A percentile compares a stretch with the other conserved stretches of the same genome.
These are phyloP conservation scores for Eumerus sabulonum DNA, from an alignment of 2,888 invertebrate species.

Conservation along the genomic window DNA sequence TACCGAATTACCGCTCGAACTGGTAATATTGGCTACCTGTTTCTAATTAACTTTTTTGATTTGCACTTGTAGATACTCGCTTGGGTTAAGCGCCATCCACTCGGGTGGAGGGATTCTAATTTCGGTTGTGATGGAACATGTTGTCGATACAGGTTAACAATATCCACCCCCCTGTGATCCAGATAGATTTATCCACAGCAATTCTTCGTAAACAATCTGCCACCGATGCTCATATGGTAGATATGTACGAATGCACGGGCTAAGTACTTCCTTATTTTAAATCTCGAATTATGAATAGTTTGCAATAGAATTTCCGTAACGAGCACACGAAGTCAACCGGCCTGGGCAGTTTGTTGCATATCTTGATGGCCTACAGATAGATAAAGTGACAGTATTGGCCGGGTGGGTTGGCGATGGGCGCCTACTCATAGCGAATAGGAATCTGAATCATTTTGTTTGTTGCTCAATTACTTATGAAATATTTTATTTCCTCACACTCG, in stretches of 20 bases:
- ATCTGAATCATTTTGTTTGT: conserved; percentile 11
- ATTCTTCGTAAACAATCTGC: conserved; percentile 27
- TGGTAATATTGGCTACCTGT: background rate
- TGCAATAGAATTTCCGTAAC: conserved; percentile 57
- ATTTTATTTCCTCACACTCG: conserved; percentile 19
- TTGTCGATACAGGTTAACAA: too few species aligned
- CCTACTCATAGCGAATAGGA: conserved; percentile 10
- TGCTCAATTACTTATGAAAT: conserved; percentile 11
- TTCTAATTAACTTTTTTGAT: background rate
- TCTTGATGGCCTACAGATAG: conserved; percentile 41
- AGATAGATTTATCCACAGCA: conserved; percentile 9
- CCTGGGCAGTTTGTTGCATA: conserved; percentile 29
- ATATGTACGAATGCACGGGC: conserved; percentile 7
- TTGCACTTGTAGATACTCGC: too few species aligned
- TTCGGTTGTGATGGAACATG: too few species aligned
- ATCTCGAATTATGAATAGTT: conserved; percentile 52
- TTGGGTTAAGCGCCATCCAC: too few species aligned
- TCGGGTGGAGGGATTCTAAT: too few species aligned
- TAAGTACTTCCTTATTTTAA: conserved; percentile 55
- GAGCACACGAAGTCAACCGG: conserved; percentile 22
- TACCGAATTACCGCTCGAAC: background rate
- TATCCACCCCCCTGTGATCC: too few species aligned
- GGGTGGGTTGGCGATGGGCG: conserved; percentile 23
- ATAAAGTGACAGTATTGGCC: conserved; percentile 40
- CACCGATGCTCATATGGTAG: conserved; percentile 10